A percentile compares a stretch with the other conserved stretches of the same genome.
These are phyloP conservation scores for Trialeurodes vaporariorum DNA, from an alignment of 1,140 invertebrate genomes.

Conservation along the genomic window DNA sequence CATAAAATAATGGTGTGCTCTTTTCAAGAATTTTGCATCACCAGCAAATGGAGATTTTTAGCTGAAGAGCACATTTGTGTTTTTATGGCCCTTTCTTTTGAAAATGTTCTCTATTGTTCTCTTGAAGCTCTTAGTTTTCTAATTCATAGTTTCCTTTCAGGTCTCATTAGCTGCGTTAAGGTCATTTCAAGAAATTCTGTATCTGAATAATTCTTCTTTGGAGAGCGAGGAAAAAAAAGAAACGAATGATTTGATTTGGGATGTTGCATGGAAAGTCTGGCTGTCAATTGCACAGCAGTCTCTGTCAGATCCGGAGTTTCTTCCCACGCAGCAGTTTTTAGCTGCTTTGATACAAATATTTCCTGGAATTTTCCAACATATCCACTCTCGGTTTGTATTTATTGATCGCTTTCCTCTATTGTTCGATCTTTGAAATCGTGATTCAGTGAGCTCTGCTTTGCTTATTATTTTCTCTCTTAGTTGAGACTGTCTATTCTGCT, in stretches of 20 bases:
- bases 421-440: too few relatives aligned
- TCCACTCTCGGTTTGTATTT: slow-evolving; percentile 55
- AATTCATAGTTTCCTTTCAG: slow-evolving; percentile 35
- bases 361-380: slow-evolving; percentile 81
- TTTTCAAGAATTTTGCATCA: too few relatives aligned
- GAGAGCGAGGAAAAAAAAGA: slow-evolving; percentile 26
- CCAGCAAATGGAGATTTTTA: too few relatives aligned
- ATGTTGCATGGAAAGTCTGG: slow-evolving; percentile 73
- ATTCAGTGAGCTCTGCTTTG: too few relatives aligned
- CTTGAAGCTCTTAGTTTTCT: too few relatives aligned
- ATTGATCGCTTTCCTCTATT: too few relatives aligned
- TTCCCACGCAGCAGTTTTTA: slow-evolving; percentile 83
- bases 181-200: slow-evolving; percentile 88
- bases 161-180: slow-evolving; percentile 89
- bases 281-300: slow-evolving; percentile 63
- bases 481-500: too few relatives aligned
- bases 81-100: too few relatives aligned
- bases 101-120: too few relatives aligned
- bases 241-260: slow-evolving; percentile 52
- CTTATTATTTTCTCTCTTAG: too few relatives aligned
- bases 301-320: slow-evolving; percentile 39
- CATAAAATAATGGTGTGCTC: too few relatives aligned
- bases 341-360: slow-evolving; percentile 90
- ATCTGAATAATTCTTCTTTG: slow-evolving; percentile 41
- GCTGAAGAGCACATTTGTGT: too few relatives aligned